These are phyloP conservation scores for Neolamprologus multifasciatus DNA, from an alignment of 2,797 vertebrate genomes.

Conservation along the genomic window DNA sequence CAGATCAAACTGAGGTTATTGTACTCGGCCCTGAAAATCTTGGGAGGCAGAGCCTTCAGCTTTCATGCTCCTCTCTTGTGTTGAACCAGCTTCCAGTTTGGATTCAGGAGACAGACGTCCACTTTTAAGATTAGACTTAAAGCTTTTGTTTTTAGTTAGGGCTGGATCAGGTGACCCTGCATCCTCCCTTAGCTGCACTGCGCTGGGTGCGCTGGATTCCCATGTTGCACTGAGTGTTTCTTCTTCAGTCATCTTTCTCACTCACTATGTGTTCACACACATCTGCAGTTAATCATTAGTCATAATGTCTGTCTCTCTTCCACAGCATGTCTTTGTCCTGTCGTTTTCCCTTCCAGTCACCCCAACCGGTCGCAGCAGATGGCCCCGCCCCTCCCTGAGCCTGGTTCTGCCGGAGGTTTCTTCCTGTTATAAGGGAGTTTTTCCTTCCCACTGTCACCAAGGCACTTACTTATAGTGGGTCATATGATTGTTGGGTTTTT, in stretches of 20 bases:
- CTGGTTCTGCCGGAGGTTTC: rapidly evolving
- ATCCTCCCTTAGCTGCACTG: background rate
- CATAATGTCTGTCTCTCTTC: background rate
- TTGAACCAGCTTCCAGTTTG: background rate
- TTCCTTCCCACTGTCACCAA: background rate
- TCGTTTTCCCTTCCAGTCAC: background rate
- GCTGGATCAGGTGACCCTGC: background rate
- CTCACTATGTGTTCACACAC: background rate
- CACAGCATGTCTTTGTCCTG: background rate
- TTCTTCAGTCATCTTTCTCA: background rate
- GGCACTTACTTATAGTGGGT: background rate
- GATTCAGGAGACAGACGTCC: rapidly evolving
- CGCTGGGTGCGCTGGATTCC: background rate
- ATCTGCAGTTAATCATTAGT: background rate
- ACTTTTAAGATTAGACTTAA: background rate
- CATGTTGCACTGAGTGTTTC: background rate
- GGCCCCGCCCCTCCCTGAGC: background rate
- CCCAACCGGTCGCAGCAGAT: background rate
- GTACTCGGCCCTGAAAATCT: background rate
- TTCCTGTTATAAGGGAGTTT: background rate
- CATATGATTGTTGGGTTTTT: background rate
- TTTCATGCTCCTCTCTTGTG: background rate
- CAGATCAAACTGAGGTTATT: too few species aligned
- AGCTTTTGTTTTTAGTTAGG: background rate
- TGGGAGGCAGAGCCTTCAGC: background rate